Conservation (phyloP, 2,113 vertebrate genomes). For the Tangachromis dhanisi region DNA sequence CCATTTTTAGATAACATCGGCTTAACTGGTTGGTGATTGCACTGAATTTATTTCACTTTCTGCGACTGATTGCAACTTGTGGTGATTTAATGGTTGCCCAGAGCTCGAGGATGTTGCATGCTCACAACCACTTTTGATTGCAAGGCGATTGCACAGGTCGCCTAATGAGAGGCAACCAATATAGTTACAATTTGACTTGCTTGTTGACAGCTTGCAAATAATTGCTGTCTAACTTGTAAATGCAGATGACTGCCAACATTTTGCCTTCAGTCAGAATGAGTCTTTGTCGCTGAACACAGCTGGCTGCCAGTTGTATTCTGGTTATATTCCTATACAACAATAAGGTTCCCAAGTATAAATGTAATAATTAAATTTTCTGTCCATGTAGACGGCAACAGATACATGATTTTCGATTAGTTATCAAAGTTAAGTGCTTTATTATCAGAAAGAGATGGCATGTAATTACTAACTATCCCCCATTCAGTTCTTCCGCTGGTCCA, state of each 20-base stretch:
- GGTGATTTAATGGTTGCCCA: neutral
- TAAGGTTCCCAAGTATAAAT: neutral
- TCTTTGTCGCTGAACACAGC: neutral
- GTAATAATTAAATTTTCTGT: neutral
- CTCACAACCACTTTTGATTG: fast-evolving
- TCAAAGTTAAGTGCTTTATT: neutral
- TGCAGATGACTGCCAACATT: neutral
- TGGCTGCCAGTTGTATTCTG: neutral
- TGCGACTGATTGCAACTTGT: neutral
- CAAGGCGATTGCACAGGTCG: neutral
- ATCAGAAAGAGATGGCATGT: neutral
- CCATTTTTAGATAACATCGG: neutral
- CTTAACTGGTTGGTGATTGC: neutral
- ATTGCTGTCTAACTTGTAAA: neutral
- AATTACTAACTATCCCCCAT: neutral
- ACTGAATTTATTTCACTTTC: neutral
- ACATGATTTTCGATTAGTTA: neutral
- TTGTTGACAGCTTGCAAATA: neutral
- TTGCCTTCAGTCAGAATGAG: neutral
- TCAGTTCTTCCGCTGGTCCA: neutral
- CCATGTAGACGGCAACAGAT: neutral
- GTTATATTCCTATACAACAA: neutral
- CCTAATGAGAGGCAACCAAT: neutral
- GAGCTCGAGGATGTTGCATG: neutral
- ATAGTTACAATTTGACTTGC: neutral